phyloP scores from a whole-genome alignment of 2,888 invertebrate genomes.

The Zygogramma bicolorata region DNA sequence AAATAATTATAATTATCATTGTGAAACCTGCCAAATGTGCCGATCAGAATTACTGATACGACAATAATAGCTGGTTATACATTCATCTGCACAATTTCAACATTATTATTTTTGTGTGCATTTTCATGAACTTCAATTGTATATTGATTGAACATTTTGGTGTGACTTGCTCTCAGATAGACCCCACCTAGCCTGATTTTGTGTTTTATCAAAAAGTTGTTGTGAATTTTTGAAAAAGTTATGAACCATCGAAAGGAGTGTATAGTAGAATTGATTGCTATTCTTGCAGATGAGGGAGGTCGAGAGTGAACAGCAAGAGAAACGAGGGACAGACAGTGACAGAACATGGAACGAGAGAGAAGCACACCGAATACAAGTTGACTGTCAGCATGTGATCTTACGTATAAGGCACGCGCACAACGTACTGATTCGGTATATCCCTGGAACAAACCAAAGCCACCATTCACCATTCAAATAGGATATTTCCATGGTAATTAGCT shows the following conservation, averaged over 20 bases:
- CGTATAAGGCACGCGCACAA: slow-evolving; percentile 88
- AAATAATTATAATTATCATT: no score
- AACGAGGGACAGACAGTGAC: background rate
- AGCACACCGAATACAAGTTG: slow-evolving; percentile 42
- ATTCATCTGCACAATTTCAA: no score
- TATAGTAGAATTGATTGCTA: background rate
- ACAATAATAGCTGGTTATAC: no score
- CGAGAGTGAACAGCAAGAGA: background rate
- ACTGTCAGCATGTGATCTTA: slow-evolving; percentile 71
- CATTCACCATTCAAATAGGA: slow-evolving; percentile 58
- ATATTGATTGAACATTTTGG: no score
- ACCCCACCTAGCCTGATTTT: background rate
- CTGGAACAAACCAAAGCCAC: slow-evolving; percentile 68
- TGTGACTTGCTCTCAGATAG: background rate
- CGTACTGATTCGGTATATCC: slow-evolving; percentile 82
- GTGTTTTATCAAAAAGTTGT: no score
- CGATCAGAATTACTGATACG: no score
- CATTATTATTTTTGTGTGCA: no score
- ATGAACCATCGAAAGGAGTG: background rate
- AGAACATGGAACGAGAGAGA: slow-evolving; percentile 20
- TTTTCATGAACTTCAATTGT: no score
- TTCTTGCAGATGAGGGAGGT: slow-evolving; percentile 1
- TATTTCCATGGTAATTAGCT: slow-evolving; percentile 33
- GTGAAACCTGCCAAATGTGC: no score
- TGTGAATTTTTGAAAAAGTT: background rate